Conservation (phyloP, 2,888 invertebrate genomes). For the Troides oblongomaculatus region DNA sequence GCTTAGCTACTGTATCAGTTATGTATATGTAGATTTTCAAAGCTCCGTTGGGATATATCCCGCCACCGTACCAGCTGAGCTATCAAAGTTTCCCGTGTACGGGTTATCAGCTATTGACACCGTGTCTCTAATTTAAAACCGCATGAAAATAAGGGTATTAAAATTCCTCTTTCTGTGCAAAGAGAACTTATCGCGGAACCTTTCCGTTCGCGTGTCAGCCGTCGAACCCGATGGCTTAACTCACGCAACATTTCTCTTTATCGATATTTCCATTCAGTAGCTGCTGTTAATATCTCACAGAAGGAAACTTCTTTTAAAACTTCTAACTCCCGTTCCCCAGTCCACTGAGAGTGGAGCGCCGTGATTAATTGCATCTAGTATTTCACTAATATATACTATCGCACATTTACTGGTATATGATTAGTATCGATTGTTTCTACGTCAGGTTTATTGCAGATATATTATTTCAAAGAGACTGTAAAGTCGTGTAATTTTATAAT, state of each 20-base stretch:
- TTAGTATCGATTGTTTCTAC: too few relatives aligned
- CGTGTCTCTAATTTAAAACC: too few relatives aligned
- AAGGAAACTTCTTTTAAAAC: slow-evolving; percentile 38
- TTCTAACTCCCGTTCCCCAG: slow-evolving; percentile 31
- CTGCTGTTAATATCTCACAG: slow-evolving; percentile 28
- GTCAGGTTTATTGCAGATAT: too few relatives aligned
- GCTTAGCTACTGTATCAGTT: too few relatives aligned
- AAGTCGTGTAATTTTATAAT: too few relatives aligned
- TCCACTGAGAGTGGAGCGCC: slow-evolving; percentile 35
- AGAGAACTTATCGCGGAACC: slow-evolving; percentile 12
- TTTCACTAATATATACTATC: slow-evolving; percentile 31
- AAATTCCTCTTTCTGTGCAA: background rate
- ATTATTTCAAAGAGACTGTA: too few relatives aligned
- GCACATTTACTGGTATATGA: slow-evolving; percentile 13
- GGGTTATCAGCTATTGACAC: too few relatives aligned
- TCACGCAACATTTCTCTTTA: slow-evolving; percentile 34
- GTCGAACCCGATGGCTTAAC: slow-evolving; percentile 14
- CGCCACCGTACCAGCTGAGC: too few relatives aligned
- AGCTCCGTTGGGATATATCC: too few relatives aligned
- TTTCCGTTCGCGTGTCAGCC: slow-evolving; percentile 21
- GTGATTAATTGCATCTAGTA: slow-evolving; percentile 44
- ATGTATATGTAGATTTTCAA: too few relatives aligned
- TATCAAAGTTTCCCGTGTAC: too few relatives aligned
- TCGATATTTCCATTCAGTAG: slow-evolving; percentile 31
- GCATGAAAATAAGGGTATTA: background rate